phyloP scores from a whole-genome alignment of 1,140 invertebrate species.

The Ostrea edulis region DNA sequence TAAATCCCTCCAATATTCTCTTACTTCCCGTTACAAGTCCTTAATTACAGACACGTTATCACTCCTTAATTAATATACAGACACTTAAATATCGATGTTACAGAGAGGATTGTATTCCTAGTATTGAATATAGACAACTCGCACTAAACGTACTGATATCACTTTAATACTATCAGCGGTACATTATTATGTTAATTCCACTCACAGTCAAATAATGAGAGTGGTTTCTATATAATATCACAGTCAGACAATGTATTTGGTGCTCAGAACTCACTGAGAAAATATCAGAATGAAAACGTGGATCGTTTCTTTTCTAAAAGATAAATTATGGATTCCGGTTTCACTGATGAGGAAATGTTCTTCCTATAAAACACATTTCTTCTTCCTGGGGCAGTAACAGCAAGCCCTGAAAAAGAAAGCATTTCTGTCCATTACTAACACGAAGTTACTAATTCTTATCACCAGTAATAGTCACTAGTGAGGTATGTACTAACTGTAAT shows the following conservation, averaged over 20 bases:
- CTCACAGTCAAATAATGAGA: neutral
- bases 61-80: too few relatives aligned
- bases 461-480: neutral
- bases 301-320: neutral
- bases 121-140: too few relatives aligned
- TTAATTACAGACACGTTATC: too few relatives aligned
- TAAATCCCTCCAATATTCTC: too few relatives aligned
- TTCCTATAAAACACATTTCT: constrained; percentile 61
- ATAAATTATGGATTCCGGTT: neutral
- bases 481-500: neutral
- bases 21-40: too few relatives aligned
- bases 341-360: neutral
- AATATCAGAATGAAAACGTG: neutral
- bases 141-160: too few relatives aligned
- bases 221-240: neutral
- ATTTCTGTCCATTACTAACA: neutral
- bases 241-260: neutral
- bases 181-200: neutral
- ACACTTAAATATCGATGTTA: too few relatives aligned
- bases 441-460: too few relatives aligned
- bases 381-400: constrained; percentile 76
- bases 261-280: too few relatives aligned
- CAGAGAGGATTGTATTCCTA: too few relatives aligned
- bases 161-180: too few relatives aligned
- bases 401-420: constrained; percentile 55